phyloP scores from a whole-genome alignment of 2,113 vertebrate genomes.

The Columbina picui region DNA sequence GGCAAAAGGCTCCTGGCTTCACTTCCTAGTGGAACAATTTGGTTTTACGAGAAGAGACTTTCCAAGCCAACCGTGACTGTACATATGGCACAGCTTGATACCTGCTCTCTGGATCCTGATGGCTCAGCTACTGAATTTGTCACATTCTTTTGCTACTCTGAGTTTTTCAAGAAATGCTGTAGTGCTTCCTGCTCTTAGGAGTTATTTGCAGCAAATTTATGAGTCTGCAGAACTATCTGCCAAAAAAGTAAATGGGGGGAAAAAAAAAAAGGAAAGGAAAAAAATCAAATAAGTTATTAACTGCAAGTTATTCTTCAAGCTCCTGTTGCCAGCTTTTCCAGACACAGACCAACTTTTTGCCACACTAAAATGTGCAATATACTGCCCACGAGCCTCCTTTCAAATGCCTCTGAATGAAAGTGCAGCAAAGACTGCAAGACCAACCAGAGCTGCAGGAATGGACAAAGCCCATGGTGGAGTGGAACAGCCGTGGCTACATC shows the following conservation, averaged over 20 bases:
- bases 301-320: slow-evolving; percentile 25
- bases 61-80: slow-evolving; percentile 67
- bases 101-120: slow-evolving; percentile 66
- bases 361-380: not conserved
- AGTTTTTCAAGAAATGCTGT: slow-evolving; percentile 48
- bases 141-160: slow-evolving; percentile 55
- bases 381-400: not conserved
- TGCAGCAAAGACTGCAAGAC: not conserved
- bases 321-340: not conserved
- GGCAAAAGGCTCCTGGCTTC: slow-evolving; percentile 27
- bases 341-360: not conserved
- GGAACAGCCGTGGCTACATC: not conserved
- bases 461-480: not conserved
- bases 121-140: slow-evolving; percentile 67
- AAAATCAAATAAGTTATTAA: not conserved
- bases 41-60: slow-evolving; percentile 54
- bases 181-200: slow-evolving; percentile 39
- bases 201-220: slow-evolving; percentile 55
- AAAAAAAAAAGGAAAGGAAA: not conserved
- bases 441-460: not conserved
- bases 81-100: slow-evolving; percentile 71
- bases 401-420: not conserved
- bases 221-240: slow-evolving; percentile 43
- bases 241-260: not conserved
- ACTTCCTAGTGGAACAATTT: slow-evolving; percentile 61